Percentiles rank a stretch among this genome's conserved stretches.
Conservation (phyloP, 2,797 vertebrate genomes). For the Meda fulgida region DNA sequence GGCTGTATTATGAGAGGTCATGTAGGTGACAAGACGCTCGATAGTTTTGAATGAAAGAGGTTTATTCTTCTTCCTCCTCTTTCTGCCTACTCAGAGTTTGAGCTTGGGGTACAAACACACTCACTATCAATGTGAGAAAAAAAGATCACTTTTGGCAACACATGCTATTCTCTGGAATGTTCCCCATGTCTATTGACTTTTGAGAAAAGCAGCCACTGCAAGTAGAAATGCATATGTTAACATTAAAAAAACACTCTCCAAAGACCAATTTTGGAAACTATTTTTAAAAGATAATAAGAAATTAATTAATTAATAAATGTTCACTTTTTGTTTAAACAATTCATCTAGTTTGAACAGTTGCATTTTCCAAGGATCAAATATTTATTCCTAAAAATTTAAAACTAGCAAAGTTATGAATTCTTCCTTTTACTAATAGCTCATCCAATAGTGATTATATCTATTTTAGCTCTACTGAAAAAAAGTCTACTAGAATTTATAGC, state of each 20-base stretch:
- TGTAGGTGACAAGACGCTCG: conserved; percentile 33
- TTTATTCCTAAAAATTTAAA: not conserved
- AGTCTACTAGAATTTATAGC: not conserved
- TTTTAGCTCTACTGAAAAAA: not conserved
- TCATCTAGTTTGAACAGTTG: not conserved
- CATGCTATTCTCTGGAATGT: conserved; percentile 47
- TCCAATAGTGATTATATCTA: no score
- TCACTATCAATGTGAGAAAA: conserved; percentile 67
- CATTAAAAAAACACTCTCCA: not conserved
- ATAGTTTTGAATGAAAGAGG: conserved; percentile 73
- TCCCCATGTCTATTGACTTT: conserved; percentile 13
- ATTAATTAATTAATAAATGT: not conserved
- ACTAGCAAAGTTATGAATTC: not conserved
- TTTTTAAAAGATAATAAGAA: not conserved
- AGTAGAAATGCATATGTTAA: not conserved
- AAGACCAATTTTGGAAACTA: not conserved
- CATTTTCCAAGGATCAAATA: not conserved
- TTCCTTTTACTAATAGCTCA: not conserved
- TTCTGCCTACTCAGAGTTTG: conserved; percentile 62
- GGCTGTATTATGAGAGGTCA: not conserved
- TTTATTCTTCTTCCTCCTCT: conserved; percentile 75
- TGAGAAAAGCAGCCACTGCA: conserved; percentile 1
- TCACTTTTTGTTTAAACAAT: not conserved
- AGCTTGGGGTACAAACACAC: conserved; percentile 64
- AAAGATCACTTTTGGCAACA: conserved; percentile 32